Evolutionary conservation across 2,797 vertebrate species (phyloP), one percentile per base, ranked within the genome.

Genomic region (Linurgus olivaceus): DNA sequence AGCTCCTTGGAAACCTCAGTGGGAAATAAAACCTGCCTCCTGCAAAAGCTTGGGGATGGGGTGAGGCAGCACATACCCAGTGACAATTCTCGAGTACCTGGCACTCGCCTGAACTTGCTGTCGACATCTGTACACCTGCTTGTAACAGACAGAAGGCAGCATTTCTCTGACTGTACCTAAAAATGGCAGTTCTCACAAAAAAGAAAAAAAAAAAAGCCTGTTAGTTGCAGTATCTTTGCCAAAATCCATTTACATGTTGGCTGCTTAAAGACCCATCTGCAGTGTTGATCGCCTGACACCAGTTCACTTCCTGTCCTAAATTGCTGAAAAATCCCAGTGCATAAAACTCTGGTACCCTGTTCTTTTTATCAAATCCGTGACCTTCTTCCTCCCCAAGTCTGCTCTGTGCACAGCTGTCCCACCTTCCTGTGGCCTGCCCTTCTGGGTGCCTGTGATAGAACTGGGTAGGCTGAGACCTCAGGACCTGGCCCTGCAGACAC

Each of bases 71-170:
- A n/a, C 70, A 35, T 48, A 93, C n/a, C 58, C 95, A 68, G 87
- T 88, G 91, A 94, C 21, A 83, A 82, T 77, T 94, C 89, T 96
- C 1, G 2, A 92, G 71, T 95, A 95, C 93, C 95, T 93, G 94
- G 91, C 93, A 94, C 68, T 66, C 1, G 72, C 48, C 55, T 89
- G 79, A 76, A 80, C 76, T 90, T 1, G 1, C 90, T 81, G 65
- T 85, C 25, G 83, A 86, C 95, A 94, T 95, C 90, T 96, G 94
- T 86, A 96, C 93, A 96, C 94, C 93, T 96, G 93, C 88, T 95
- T 21, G n/a, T 79, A 94, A 84, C 86, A 87, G 82, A 74, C 93
- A 94, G 90, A 96, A 92, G 83, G 91, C 95, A 94, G 26, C 88
- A 24, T 94, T 95, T 90, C 88, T 92, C 88, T 1, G 28, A 84